Evolutionary conservation across 2,113 vertebrate genomes (phyloP).

Genomic region (Ailurus styani): DNA sequence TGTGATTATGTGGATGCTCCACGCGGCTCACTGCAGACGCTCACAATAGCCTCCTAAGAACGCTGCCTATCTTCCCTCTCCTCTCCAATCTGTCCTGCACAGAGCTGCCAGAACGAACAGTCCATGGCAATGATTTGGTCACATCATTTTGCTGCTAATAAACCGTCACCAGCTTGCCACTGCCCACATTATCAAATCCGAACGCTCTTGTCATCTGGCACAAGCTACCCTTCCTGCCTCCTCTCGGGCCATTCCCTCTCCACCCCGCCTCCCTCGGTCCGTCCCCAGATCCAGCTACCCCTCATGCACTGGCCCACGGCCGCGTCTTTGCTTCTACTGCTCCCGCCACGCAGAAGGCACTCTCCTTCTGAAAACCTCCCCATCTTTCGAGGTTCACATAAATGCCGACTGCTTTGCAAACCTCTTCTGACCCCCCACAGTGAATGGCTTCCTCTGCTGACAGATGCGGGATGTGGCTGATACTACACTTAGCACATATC

Average conservation of each 20-base stretch:
- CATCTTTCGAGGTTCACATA: not conserved
- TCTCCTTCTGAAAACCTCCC: not conserved
- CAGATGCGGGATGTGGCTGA: not conserved
- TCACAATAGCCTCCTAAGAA: not conserved
- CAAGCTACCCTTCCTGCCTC: not conserved
- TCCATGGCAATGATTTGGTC: not conserved
- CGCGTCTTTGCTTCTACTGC: not conserved
- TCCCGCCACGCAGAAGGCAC: not conserved
- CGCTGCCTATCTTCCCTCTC: conserved; percentile 1
- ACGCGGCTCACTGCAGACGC: not conserved
- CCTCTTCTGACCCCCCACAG: not conserved
- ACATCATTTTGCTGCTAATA: conserved; percentile 18
- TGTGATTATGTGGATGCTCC: not conserved
- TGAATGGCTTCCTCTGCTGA: not conserved
- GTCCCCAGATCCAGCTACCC: not conserved
- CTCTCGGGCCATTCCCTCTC: not conserved
- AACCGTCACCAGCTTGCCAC: not conserved
- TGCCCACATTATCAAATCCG: not conserved
- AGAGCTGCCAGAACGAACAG: conserved; percentile 25
- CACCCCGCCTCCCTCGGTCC: not conserved
- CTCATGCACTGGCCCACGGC: not conserved
- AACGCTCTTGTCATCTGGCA: not conserved
- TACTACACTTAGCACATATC: not conserved
- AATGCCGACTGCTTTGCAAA: not conserved
- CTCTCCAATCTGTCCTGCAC: not conserved